Base-by-base conservation (phyloP, 2,888 invertebrate genomes). In the Chironomus tentans region DNA sequence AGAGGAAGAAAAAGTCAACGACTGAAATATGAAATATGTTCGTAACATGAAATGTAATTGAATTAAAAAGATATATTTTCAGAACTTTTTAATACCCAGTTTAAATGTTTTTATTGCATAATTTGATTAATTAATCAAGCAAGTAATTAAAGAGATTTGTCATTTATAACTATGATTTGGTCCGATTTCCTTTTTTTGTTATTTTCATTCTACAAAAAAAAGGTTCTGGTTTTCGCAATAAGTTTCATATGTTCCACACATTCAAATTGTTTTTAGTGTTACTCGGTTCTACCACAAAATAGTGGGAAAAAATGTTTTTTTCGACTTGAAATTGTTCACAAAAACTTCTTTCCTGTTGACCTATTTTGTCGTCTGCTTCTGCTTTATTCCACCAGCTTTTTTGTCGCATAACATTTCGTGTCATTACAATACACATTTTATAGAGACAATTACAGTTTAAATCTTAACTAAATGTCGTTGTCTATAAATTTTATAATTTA, bases 271-370 rank as follows among this genome's bases (percentile, higher is more conserved):
- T 38, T 38, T 38, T 38, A 38, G 10, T 56, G 50, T 50, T n/a
- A 3, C 50, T 50, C 15, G 5, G 15, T 18, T 56, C 56, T 56
- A 15, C 15, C n/a, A 65, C 65, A 65, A 21, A 18, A 38, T 38
- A 10, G 38, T 10, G 38, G 38, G 10, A 38, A 65, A 65, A 65
- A 65, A 65, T 18, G 6, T 56, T 6, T 50, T 56, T 56, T 56
- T 15, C 6, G 65, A 18, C 56, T 24, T 65, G 10, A 22, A 21
- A 12, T 13, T 65, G 21, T 65, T 21, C 65, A 73, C 56, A 62
- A 73, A 74, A 74, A 74, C 46, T n/a, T 62, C 56, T 74, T 74
- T 74, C 74, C 65, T 74, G 46, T 74, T 74, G 74, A 74, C 74
- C 74, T 74, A 74, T 74, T 74, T 38, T 10, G 7, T 74, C 46